Evolutionary conservation across 2,888 invertebrate species (phyloP), one percentile per base, ranked within the genome.

Genomic region (Tipula vernalis): DNA sequence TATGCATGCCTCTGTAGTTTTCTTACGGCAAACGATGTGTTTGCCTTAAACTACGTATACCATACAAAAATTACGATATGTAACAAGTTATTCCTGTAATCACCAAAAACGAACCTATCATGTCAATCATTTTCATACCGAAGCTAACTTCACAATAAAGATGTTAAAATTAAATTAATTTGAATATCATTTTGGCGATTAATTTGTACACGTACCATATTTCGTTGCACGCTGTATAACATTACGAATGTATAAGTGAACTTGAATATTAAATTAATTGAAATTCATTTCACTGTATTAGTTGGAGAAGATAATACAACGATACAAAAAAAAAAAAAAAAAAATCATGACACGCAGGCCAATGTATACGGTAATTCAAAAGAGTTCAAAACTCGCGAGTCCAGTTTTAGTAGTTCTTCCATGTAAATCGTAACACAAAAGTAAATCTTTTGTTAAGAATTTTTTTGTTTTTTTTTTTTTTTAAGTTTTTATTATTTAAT

Each of bases 331-430:
- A 71, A 71, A 71, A 71, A 41, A 84, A 47, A 47, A 47, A 71
- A 71, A 71, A 71, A 41, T 39, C 15, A 84, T 84, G 84, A 84
- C 84, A 84, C 84, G 84, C 84, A 84, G 84, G 84, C 84, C 84
- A 84, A 84, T 39, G 39, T 71, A 71, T 84, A 84, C 84, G 84
- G 84, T 84, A 84, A 71, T 84, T 84, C 39, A 8, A 84, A 84
- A 84, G 84, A 84, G 84, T 84, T 84, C 84, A 84, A 84, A 39
- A 84, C 84, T 84, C 41, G 84, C 41, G 84, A 84, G 84, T 84
- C 84, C 84, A 84, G 84, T 84, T 84, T 84, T 36, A 84, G 36
- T 84, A 39, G 39, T 41, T 84, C 84, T 84, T 84, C 84, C 39
- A 84, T 84, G 84, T 84, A 84, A 84, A 84, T 71, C 71, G 71